A percentile compares a stretch with the other conserved stretches of the same genome.
Evolutionary conservation across 2,113 vertebrate species (phyloP).

Genomic region (Spea multiplicata): DNA sequence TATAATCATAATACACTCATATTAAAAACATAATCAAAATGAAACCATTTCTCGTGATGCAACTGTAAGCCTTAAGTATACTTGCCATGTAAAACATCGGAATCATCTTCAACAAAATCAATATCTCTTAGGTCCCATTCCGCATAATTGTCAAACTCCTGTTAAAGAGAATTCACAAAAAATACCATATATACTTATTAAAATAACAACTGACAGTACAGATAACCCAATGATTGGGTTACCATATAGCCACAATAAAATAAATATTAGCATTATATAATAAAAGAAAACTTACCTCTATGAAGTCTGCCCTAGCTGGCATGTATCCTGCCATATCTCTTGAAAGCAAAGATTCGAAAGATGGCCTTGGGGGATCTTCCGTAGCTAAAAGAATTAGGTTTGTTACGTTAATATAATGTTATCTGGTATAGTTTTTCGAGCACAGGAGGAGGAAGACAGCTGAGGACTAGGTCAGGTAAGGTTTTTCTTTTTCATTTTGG

Average conservation of each 20-base stretch:
- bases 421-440: no score
- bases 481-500: no score
- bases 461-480: no score
- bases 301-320: conserved; percentile 96
- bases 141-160: conserved; percentile 99
- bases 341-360: conserved; percentile 91
- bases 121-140: conserved; percentile 99
- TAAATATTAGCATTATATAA: neutral
- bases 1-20: no score
- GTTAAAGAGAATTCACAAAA: conserved; percentile 40
- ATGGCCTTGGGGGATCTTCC: conserved; percentile 91
- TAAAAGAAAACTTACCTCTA: conserved; percentile 77
- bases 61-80: conserved; percentile 24
- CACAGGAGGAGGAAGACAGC: no score
- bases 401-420: no score
- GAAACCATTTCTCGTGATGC: no score
- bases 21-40: no score
- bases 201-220: neutral
- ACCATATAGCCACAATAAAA: neutral
- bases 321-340: conserved; percentile 98
- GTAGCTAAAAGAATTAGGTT: conserved; percentile 68
- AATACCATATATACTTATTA: neutral
- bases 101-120: conserved; percentile 98
- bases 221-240: neutral
- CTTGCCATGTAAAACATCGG: conserved; percentile 91